phyloP scores from a whole-genome alignment of 2,888 invertebrate species.

The Stenodema calcarata region DNA sequence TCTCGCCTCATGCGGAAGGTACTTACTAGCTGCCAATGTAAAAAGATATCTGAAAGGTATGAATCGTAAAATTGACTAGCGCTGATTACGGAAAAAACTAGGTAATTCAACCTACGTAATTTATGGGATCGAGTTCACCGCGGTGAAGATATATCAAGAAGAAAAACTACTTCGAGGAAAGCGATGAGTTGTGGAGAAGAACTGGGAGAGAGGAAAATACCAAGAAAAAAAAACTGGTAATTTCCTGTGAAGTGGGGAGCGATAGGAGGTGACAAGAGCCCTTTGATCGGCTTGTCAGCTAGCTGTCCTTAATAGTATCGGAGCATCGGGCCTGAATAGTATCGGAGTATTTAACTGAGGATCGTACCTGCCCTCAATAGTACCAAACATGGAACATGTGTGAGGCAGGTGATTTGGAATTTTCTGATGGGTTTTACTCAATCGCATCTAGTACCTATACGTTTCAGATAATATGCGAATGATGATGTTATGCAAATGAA shows the following conservation, averaged over 20 bases:
- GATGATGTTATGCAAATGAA: too few relatives aligned
- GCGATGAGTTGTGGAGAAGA: not conserved
- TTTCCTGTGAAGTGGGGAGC: not conserved
- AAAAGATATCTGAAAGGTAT: not conserved
- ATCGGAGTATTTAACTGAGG: too few relatives aligned
- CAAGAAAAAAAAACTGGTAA: not conserved
- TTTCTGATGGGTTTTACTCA: too few relatives aligned
- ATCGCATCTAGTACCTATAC: too few relatives aligned
- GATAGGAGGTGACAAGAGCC: not conserved
- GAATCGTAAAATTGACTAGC: not conserved
- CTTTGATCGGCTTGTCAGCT: not conserved
- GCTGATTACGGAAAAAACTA: not conserved
- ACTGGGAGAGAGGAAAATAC: not conserved
- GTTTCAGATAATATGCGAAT: too few relatives aligned
- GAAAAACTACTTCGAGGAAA: not conserved
- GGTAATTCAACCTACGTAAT: not conserved
- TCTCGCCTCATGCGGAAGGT: too few relatives aligned
- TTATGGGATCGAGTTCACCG: not conserved
- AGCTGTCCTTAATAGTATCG: not conserved
- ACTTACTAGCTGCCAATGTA: too few relatives aligned
- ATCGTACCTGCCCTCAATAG: too few relatives aligned
- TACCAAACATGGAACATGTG: too few relatives aligned
- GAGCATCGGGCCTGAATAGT: too few relatives aligned
- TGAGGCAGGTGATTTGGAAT: too few relatives aligned
- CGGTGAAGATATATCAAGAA: not conserved